Conservation (phyloP, 2,113 vertebrate species). For the Zeus faber region DNA sequence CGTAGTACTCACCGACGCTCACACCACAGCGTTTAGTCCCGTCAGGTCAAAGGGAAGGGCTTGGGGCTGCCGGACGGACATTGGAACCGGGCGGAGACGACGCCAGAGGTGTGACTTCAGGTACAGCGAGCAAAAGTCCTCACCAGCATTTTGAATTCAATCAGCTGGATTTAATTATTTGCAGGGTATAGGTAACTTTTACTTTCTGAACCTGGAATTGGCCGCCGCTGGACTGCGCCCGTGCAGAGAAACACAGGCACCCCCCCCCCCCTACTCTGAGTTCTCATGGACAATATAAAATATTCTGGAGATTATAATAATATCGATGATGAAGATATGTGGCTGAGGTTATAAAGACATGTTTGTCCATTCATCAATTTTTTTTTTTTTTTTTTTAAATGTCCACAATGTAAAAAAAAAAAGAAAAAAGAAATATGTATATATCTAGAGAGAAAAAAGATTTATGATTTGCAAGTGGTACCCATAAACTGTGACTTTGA, state of each 20-base stretch:
- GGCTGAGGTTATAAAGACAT: conserved; percentile 72
- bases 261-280: conserved; percentile 79
- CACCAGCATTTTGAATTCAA: too few relatives aligned
- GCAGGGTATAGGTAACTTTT: too few relatives aligned
- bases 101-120: too few relatives aligned
- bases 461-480: conserved; percentile 85
- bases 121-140: too few relatives aligned
- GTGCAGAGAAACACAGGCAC: conserved; percentile 69
- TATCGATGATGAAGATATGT: conserved; percentile 55
- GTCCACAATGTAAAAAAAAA: conserved; percentile 15
- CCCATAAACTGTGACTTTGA: conserved; percentile 89
- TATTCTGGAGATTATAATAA: conserved; percentile 71
- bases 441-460: conserved; percentile 69
- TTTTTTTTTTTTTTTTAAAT: conserved; percentile 34
- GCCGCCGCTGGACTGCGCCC: too few relatives aligned
- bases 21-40: conserved; percentile 38
- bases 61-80: conserved; percentile 44
- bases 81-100: conserved; percentile 48
- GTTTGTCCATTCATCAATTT: conserved; percentile 66
- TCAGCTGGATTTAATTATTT: too few relatives aligned
- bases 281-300: conserved; percentile 78
- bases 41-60: conserved; percentile 47
- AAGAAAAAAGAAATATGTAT: conserved; percentile 33
- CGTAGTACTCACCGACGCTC: too few relatives aligned
- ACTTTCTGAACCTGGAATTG: too few relatives aligned